These are phyloP conservation scores for Mactra quadrangularis DNA, from an alignment of 1,140 invertebrate genomes.

Conservation along the genomic window DNA sequence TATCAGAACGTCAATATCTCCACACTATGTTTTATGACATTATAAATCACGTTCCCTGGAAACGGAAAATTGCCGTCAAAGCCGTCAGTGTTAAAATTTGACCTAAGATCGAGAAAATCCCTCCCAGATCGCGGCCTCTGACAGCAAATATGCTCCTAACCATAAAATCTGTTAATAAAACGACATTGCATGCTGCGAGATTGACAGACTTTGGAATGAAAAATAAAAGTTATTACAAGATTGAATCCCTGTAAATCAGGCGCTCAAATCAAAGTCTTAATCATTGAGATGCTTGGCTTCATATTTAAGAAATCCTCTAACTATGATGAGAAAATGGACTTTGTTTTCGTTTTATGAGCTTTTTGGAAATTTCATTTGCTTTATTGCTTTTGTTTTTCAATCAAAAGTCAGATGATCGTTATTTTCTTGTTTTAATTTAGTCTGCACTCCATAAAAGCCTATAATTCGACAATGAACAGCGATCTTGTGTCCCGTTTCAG, in stretches of 20 bases:
- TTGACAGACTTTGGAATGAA: slow-evolving; percentile 50
- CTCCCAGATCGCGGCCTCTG: slow-evolving; percentile 53
- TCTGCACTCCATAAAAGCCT: slow-evolving; percentile 56
- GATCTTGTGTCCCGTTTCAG: slow-evolving; percentile 44
- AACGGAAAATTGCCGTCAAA: slow-evolving; percentile 29
- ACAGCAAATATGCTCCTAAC: slow-evolving; percentile 53
- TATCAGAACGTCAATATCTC: no score
- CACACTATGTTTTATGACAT: no score
- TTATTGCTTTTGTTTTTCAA: slow-evolving; percentile 64
- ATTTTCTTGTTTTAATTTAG: slow-evolving; percentile 58
- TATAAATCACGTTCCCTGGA: slow-evolving; percentile 35
- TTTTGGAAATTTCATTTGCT: slow-evolving; percentile 61
- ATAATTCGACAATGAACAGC: slow-evolving; percentile 55
- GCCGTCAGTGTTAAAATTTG: slow-evolving; percentile 1
- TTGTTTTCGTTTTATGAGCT: slow-evolving; percentile 58
- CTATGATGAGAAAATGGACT: slow-evolving; percentile 52
- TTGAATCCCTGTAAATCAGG: slow-evolving; percentile 56
- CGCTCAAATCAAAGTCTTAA: slow-evolving; percentile 39
- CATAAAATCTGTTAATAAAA: slow-evolving; percentile 63
- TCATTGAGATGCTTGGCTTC: slow-evolving; percentile 53
- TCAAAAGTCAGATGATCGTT: slow-evolving; percentile 57
- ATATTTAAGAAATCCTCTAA: slow-evolving; percentile 57
- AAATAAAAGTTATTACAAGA: slow-evolving; percentile 61
- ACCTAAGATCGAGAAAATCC: slow-evolving; percentile 30
- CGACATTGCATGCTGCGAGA: slow-evolving; percentile 44